Percentiles rank a stretch among this genome's conserved stretches.
Evolutionary conservation across 2,888 invertebrate genomes (phyloP).

Genomic region (Nephrocerus scutellatus): DNA sequence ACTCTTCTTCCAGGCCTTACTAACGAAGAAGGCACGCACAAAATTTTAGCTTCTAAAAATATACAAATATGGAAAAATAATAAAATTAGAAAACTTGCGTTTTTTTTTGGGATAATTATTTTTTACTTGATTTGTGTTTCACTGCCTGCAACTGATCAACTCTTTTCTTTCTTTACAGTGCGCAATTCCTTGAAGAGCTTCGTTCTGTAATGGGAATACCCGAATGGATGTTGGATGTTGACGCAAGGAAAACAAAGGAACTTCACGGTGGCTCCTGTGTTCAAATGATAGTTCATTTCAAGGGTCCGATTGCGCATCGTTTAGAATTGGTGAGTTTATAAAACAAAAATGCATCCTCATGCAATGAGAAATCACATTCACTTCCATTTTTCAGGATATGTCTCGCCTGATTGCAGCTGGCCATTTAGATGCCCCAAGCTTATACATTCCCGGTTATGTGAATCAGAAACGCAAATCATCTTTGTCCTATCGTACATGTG

Average conservation of each 20-base stretch:
- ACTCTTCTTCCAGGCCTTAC: too few species aligned
- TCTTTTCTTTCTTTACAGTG: constrained; percentile 51
- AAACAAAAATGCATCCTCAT: neutral
- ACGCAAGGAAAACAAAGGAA: constrained; percentile 69
- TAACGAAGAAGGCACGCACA: too few species aligned
- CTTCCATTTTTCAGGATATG: constrained; percentile 51
- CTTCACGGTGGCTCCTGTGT: constrained; percentile 74
- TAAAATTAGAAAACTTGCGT: too few species aligned
- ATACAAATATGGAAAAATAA: too few species aligned
- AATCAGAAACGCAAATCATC: constrained; percentile 63
- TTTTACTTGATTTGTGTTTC: too few species aligned
- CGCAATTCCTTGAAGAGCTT: constrained; percentile 76
- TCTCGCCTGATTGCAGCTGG: constrained; percentile 66
- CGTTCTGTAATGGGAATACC: constrained; percentile 77
- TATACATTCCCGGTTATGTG: constrained; percentile 70
- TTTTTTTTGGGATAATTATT: too few species aligned
- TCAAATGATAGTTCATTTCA: constrained; percentile 80
- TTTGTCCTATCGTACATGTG: constrained; percentile 69
- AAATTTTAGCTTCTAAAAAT: too few species aligned
- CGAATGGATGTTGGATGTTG: constrained; percentile 83
- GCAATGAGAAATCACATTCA: too few species aligned
- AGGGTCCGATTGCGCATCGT: constrained; percentile 69
- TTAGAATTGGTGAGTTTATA: constrained; percentile 60
- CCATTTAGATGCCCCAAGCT: constrained; percentile 64
- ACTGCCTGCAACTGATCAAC: too few species aligned